phyloP scores from a whole-genome alignment of 1,140 invertebrate species.

The Micrasema minimum region DNA sequence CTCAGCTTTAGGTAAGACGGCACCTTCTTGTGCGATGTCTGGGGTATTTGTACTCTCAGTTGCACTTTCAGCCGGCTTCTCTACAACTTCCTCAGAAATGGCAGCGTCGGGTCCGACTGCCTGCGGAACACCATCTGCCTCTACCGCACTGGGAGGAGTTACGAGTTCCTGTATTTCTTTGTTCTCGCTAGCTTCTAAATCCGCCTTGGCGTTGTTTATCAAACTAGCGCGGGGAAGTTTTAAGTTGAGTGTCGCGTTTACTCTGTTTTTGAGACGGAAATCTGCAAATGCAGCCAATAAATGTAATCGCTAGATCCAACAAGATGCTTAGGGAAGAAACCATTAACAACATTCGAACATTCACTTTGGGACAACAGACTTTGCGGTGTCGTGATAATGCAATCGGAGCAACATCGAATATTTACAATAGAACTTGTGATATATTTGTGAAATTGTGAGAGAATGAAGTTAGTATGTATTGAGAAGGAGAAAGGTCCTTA shows the following conservation, averaged over 20 bases:
- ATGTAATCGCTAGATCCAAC: conserved; percentile 14
- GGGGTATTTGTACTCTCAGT: not conserved
- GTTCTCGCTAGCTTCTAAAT: conserved; percentile 54
- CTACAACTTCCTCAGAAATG: conserved; percentile 1
- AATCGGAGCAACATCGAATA: too few relatives aligned
- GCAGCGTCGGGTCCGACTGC: conserved; percentile 9
- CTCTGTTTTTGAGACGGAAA: conserved; percentile 63
- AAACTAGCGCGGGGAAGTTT: conserved; percentile 59
- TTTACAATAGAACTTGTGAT: too few relatives aligned
- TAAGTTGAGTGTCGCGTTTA: conserved; percentile 62
- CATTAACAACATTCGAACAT: conserved; percentile 15
- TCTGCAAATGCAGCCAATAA: conserved; percentile 52
- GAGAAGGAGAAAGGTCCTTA: too few relatives aligned
- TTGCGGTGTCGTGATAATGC: conserved; percentile 8
- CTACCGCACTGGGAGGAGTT: conserved; percentile 62
- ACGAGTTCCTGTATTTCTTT: conserved; percentile 39
- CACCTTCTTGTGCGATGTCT: conserved; percentile 1
- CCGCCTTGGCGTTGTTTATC: too few relatives aligned
- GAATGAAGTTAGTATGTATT: too few relatives aligned
- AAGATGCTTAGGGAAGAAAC: not conserved
- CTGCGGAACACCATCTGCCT: conserved; percentile 39
- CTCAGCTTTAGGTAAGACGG: not conserved
- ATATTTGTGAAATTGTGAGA: too few relatives aligned
- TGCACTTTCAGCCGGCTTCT: not conserved
- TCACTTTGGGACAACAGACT: conserved; percentile 6